Evolutionary conservation across 2,888 invertebrate species (phyloP), one percentile per base, ranked within the genome.

Genomic region (Kryphioiulus occultus): DNA sequence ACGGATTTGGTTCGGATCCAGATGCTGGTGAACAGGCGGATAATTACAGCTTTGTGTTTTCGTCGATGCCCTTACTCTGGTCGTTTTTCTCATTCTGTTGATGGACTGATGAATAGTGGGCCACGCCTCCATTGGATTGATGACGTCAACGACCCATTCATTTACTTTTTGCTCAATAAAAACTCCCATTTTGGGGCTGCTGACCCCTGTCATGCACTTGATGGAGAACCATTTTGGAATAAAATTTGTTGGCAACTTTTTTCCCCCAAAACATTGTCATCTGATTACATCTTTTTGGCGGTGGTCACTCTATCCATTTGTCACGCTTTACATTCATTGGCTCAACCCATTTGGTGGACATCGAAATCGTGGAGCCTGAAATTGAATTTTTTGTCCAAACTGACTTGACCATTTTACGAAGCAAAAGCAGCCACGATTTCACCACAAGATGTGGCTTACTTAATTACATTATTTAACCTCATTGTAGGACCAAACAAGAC

Each of bases 41-140:
- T 68, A 68, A 68, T 68, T 68, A 68, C 78, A 78, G 78, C 78
- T 30, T 78, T 78, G 78, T 78, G 78, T 30, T 78, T 30, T 78
- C 15, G 26, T 78, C 78, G 30, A 78, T 78, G 78, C 78, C 22
- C 22, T 68, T 68, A 22, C 22, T 22, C 22, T 7, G 22, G 68
- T 22, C 78, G 17, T 78, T 78, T 78, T 78, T 30, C 78, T 78
- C 78, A 78, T 78, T 78, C 78, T 30, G 30, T 15, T 78, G 78
- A 78, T 78, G 78, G 78, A 78, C 30, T 78, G 78, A 15, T 78
- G 78, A 78, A 78, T 68, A 30, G 68, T 26, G 30, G 12, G 30
- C 78, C 78, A 78, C 78, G 15, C 78, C 78, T 15, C 30, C 30
- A 3, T 17, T 30, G 78, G 12, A 78, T 30, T 30, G 30, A 78